Percentiles rank a stretch among this genome's conserved stretches.
Conservation (phyloP, 2,797 vertebrate species). For the Anabacerthia variegaticeps region DNA sequence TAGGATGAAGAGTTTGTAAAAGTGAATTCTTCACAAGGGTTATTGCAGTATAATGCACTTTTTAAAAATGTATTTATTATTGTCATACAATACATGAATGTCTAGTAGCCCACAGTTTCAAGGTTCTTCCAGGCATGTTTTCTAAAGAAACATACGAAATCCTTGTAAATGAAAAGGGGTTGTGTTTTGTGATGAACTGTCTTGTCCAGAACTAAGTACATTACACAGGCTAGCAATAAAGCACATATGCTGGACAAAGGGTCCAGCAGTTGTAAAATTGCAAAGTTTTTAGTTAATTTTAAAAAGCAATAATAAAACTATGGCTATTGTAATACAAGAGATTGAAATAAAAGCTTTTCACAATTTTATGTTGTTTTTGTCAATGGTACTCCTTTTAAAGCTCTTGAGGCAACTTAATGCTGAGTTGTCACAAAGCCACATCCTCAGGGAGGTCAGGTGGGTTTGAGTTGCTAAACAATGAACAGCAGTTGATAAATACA, state of each 20-base stretch:
- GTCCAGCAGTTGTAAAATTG: not conserved
- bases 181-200: not conserved
- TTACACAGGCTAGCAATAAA: not conserved
- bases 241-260: not conserved
- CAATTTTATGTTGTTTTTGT: not conserved
- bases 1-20: slow-evolving; percentile 4
- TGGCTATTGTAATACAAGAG: not conserved
- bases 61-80: slow-evolving; percentile 20
- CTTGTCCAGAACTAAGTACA: not conserved
- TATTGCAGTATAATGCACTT: slow-evolving; percentile 46
- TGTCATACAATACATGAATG: not conserved
- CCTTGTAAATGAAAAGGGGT: not conserved
- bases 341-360: slow-evolving; percentile 44
- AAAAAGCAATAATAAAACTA: not conserved
- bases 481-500: not conserved
- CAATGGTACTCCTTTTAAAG: not conserved
- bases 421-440: not conserved
- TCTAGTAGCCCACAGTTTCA: not conserved
- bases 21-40: not conserved
- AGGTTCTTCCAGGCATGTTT: not conserved
- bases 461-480: not conserved
- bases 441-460: not conserved
- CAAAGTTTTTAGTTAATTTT: not conserved
- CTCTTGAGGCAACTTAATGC: too few species aligned
- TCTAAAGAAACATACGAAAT: not conserved